These are phyloP conservation scores for Amblyteles armatorius DNA, from an alignment of 2,888 invertebrate species.

Conservation along the genomic window DNA sequence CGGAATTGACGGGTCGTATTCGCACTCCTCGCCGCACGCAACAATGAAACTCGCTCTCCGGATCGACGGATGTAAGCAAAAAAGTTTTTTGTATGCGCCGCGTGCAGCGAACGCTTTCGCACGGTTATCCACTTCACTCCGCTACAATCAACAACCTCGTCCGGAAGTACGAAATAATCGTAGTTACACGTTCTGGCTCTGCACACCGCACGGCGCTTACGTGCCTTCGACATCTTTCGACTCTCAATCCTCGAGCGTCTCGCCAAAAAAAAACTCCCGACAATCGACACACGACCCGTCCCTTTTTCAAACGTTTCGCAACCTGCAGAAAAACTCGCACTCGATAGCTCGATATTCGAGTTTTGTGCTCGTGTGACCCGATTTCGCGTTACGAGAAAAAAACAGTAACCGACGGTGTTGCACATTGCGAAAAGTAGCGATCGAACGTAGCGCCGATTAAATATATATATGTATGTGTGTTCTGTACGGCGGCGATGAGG, in stretches of 20 bases:
- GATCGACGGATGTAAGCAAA: conserved; percentile 58
- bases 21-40: conserved; percentile 4
- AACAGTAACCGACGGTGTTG: neutral
- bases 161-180: conserved; percentile 63
- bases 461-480: neutral
- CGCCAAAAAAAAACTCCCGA: too few relatives aligned
- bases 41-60: conserved; percentile 19
- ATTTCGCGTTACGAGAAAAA: neutral
- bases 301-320: neutral
- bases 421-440: neutral
- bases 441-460: neutral
- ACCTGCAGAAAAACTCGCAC: neutral
- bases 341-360: neutral
- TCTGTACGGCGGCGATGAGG: neutral
- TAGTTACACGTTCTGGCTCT: conserved; percentile 45
- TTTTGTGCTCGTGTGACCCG: neutral
- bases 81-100: neutral
- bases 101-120: neutral
- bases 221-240: neutral
- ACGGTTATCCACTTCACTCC: neutral
- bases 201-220: conserved; percentile 44
- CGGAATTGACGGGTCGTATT: conserved; percentile 1
- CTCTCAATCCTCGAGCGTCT: too few relatives aligned
- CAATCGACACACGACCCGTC: too few relatives aligned
- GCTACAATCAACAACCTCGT: conserved; percentile 29